Conservation (phyloP, 2,797 vertebrate species). For the Molothrus aeneus region DNA sequence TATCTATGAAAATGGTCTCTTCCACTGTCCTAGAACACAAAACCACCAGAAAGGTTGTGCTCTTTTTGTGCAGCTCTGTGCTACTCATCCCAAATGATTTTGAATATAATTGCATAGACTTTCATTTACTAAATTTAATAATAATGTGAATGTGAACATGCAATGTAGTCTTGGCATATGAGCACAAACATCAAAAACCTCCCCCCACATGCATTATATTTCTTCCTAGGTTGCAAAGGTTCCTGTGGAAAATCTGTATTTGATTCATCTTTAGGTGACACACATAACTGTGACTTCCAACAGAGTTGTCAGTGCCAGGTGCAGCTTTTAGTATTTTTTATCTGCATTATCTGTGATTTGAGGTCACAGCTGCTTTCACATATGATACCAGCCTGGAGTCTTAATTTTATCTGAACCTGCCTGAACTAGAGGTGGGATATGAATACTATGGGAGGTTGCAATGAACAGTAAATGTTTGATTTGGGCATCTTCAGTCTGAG, state of each 20-base stretch:
- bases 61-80: background rate
- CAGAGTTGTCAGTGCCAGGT: background rate
- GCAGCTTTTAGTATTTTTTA: background rate
- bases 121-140: background rate
- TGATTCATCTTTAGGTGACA: background rate
- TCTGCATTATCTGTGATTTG: background rate
- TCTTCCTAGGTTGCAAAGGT: background rate
- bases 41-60: background rate
- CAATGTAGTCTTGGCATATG: background rate
- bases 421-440: background rate
- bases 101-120: background rate
- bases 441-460: background rate
- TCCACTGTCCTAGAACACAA: background rate
- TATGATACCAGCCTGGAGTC: background rate
- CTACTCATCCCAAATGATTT: background rate
- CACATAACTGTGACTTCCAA: background rate
- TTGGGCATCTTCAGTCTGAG: background rate
- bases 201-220: background rate
- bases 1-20: background rate
- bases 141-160: background rate
- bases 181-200: background rate
- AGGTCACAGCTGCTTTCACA: background rate
- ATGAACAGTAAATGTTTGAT: background rate
- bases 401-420: background rate
- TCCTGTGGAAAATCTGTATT: background rate